Conservation (phyloP, 2,113 vertebrate species). For the Sphyrna mokarran region DNA sequence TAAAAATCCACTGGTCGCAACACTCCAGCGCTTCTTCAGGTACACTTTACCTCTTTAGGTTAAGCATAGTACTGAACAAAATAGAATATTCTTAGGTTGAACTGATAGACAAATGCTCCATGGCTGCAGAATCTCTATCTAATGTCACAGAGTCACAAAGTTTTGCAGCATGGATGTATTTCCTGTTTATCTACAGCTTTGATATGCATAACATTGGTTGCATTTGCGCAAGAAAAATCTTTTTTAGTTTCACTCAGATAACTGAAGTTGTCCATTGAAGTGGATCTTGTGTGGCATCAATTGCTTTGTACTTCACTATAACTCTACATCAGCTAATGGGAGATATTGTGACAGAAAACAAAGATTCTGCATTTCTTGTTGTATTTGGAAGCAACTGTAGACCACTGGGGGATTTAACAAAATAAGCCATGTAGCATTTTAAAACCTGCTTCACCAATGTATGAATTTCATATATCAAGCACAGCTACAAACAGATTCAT, state of each 20-base stretch:
- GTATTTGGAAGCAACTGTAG: background rate
- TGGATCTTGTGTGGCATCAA: background rate
- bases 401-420: background rate
- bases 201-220: background rate
- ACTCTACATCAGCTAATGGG: background rate
- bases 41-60: background rate
- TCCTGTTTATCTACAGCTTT: background rate
- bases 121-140: background rate
- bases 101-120: background rate
- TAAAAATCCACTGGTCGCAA: no score
- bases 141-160: no score
- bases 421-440: background rate
- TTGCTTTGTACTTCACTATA: background rate
- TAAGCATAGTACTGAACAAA: background rate
- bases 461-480: background rate
- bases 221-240: background rate
- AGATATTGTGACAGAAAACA: background rate
- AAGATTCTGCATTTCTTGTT: background rate
- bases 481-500: background rate
- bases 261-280: background rate
- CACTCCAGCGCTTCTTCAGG: no score
- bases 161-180: background rate
- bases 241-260: background rate
- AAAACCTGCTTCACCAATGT: background rate
- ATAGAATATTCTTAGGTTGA: background rate